Base-by-base conservation (phyloP, 2,888 invertebrate species). In the Trilocha varians region DNA sequence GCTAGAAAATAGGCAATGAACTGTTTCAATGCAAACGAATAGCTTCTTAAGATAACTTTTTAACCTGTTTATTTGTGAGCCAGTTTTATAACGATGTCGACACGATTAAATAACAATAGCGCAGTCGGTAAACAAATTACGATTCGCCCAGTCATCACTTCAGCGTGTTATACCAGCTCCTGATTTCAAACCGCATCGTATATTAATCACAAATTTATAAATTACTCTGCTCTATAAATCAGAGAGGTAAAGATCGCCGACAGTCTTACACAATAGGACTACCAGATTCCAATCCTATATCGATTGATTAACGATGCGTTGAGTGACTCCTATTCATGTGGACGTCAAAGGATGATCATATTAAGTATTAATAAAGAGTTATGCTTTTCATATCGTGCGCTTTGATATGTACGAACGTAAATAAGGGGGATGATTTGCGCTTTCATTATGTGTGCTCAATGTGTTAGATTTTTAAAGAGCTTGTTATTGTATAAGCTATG, bases 281-380 rank as follows among this genome's bases (percentile, higher is more conserved):
- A 85, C 84, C 84, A 80, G 78, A 80, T 82, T 74, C 68, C 61
- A 66, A 73, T 69, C 77, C 75, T 80, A 82, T 79, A 78, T 70
- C 60, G 55, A 67, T 78, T 84, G 84, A 85, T 85, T 85, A 85
- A 85, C 84, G 84, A 85, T 66, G 66, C 70, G 78, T 82, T 84
- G 84, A 84, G 84, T 80, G 82, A 83, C 75, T 79, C 62, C 80
- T 76, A 82, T 84, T 84, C 76, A 80, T 67, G 50, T 66, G 61
- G 50, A 62, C 70, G 67, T 78, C 82, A 84, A 82, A 83, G 79
- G 75, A 78, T 76, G 76, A 78, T 65, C 70, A 59, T 72, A 77
- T 78, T 79, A 78, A 76, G 70, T 79, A 78, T 82, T 78, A 82
- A 84, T 80, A 83, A 74, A 77, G 70, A 75, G 68, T 76, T 73